Evolutionary conservation across 1,140 invertebrate species (phyloP), one percentile per base, ranked within the genome.

Genomic region (Episyrphus balteatus): DNA sequence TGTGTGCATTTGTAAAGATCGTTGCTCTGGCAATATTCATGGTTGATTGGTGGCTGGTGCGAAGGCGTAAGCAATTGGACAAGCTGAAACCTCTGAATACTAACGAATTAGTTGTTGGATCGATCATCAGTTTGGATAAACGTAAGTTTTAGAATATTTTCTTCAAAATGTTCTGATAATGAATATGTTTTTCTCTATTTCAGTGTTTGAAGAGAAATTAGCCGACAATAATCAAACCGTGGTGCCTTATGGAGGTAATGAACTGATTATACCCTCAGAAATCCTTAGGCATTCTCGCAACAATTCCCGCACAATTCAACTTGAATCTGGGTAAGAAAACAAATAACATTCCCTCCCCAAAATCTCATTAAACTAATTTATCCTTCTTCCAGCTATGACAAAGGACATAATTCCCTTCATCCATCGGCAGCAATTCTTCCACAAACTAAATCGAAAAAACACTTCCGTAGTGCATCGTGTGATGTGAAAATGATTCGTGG

Each of bases 1-100:
- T 93, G 5, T 92, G 89, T 65, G 86, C 87, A 30, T 83, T 84
- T n/a, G 86, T 95, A 37, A 95, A 95, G 70, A 80, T 92, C 46
- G 70, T 93, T 34, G 89, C 89, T 2, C 67, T 90, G 32, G 80
- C 83, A 13, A 81, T 94, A 58, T 95, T 94, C 66, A 66, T 88
- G 15, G 75, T 88, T 36, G 90, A 93, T 60, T 95, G 88, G 87
- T 86, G 88, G 80, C 68, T 88, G 10, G 81, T 94, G 14, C 79
- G 88, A 46, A 76, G 83, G 57, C 79, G 84, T 58, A 81, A 78
- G 59, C 79, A 86, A 53, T 70, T 87, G 17, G 83, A 88, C 56
- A 81, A 86, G 46, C 74, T 76, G 52, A 74, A 81, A 48, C 79
- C 80, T 7, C 70, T 88, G 13, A 84, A 83, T 46, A 80, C 84